Conservation (phyloP, 2,888 invertebrate genomes). For the Cephus runcator region DNA sequence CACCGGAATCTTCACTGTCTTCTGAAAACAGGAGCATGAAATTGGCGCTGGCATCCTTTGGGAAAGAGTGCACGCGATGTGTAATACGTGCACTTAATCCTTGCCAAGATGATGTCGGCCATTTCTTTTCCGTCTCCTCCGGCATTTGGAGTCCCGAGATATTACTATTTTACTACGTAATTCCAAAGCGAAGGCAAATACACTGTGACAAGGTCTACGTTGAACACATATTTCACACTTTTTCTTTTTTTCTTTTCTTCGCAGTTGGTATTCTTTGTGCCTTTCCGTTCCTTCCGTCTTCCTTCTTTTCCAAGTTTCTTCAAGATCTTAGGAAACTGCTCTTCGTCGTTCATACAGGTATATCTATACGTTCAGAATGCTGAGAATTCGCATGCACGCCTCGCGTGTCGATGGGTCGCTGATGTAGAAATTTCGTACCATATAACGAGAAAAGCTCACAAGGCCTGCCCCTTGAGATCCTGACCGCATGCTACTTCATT, state of each 20-base stretch:
- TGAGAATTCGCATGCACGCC: background rate
- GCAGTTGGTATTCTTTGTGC: background rate
- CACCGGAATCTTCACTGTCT: background rate
- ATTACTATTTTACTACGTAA: background rate
- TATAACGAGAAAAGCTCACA: background rate
- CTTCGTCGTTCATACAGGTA: background rate
- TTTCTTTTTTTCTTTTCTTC: background rate
- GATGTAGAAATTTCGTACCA: background rate
- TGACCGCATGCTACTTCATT: background rate
- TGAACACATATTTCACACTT: too few species aligned
- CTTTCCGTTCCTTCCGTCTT: background rate
- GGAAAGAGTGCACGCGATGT: background rate
- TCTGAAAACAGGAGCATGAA: background rate
- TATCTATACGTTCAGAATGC: background rate
- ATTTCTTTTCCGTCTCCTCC: background rate
- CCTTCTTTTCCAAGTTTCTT: background rate
- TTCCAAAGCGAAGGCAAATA: background rate
- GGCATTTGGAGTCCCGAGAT: background rate
- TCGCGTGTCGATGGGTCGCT: background rate
- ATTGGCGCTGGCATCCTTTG: background rate
- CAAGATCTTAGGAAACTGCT: background rate
- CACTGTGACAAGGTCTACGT: background rate
- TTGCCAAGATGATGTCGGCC: background rate
- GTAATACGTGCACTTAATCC: background rate
- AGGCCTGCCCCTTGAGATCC: background rate